phyloP scores from a whole-genome alignment of 2,113 vertebrate genomes.

The Pangasianodon hypophthalmus region DNA sequence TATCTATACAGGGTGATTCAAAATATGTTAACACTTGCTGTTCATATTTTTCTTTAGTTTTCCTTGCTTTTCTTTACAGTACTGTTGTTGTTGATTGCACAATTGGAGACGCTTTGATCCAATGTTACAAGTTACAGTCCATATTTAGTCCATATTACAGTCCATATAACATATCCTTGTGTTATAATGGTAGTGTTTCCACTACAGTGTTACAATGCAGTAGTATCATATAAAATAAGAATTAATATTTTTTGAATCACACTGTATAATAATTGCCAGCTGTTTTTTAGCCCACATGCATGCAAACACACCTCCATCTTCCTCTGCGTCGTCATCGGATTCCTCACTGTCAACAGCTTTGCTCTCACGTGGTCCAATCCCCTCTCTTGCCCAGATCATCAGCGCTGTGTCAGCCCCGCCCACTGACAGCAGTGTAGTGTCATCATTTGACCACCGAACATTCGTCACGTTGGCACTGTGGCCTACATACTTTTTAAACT shows the following conservation, averaged over 20 bases:
- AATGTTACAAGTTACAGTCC: not conserved
- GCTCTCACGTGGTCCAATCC: conserved; percentile 83
- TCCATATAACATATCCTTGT: not conserved
- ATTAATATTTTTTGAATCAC: not conserved
- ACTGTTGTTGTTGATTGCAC: not conserved
- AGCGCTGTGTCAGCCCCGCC: conserved; percentile 92
- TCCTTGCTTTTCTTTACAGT: not conserved
- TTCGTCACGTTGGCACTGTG: conserved; percentile 95
- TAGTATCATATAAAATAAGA: not conserved
- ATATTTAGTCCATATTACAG: too few species aligned
- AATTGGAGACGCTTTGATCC: not conserved
- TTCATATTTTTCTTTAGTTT: not conserved
- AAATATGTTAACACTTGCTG: not conserved
- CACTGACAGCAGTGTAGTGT: conserved; percentile 87
- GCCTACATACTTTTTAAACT: conserved; percentile 93
- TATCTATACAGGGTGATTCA: not conserved
- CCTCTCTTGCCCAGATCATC: conserved; percentile 96
- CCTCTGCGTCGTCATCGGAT: conserved; percentile 89
- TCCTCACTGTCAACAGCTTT: conserved; percentile 94
- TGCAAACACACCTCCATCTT: conserved; percentile 86
- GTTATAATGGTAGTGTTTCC: not conserved
- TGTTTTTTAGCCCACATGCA: not conserved
- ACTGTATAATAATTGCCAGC: not conserved
- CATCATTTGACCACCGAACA: conserved; percentile 91
- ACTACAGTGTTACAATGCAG: not conserved